Percentiles rank a stretch among this genome's conserved stretches.
Evolutionary conservation across 2,797 vertebrate genomes (phyloP).

Genomic region (Halcyon badia): DNA sequence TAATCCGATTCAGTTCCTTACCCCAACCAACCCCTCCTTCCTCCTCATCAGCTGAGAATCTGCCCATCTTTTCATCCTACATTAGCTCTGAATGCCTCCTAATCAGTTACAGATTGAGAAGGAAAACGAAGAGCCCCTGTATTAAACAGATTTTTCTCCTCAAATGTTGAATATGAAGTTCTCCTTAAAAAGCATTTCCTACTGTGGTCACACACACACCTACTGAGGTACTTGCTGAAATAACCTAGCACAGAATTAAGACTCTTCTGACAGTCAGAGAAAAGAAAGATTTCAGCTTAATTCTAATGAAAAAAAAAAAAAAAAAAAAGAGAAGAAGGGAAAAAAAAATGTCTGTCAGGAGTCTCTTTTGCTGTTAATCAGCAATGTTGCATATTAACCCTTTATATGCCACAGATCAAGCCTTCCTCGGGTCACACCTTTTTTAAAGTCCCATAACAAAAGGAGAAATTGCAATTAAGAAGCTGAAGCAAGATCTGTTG

Average conservation of each 20-base stretch:
- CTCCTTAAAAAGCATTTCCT: constrained; percentile 16
- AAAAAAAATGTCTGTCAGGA: not conserved
- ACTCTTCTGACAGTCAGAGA: not conserved
- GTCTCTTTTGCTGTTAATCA: not conserved
- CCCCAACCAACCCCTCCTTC: not conserved
- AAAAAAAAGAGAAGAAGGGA: not conserved
- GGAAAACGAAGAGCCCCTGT: not conserved
- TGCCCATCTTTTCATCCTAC: constrained; percentile 42
- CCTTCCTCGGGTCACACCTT: not conserved
- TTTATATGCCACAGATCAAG: not conserved
- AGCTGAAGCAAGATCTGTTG: not conserved
- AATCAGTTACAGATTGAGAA: constrained; percentile 68
- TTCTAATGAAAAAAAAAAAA: not conserved
- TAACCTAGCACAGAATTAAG: constrained; percentile 8
- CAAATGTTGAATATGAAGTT: constrained; percentile 35
- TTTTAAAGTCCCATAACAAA: not conserved
- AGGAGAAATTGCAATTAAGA: not conserved
- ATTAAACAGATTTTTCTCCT: constrained; percentile 52
- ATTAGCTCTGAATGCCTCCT: constrained; percentile 49
- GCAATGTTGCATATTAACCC: constrained; percentile 12
- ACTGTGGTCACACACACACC: not conserved
- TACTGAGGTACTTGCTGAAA: not conserved
- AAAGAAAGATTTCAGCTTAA: constrained; percentile 29
- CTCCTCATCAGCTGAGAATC: not conserved
- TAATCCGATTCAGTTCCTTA: constrained; percentile 39